Conservation (phyloP, 2,888 invertebrate species). For the Drepanosiphum platanoidis region DNA sequence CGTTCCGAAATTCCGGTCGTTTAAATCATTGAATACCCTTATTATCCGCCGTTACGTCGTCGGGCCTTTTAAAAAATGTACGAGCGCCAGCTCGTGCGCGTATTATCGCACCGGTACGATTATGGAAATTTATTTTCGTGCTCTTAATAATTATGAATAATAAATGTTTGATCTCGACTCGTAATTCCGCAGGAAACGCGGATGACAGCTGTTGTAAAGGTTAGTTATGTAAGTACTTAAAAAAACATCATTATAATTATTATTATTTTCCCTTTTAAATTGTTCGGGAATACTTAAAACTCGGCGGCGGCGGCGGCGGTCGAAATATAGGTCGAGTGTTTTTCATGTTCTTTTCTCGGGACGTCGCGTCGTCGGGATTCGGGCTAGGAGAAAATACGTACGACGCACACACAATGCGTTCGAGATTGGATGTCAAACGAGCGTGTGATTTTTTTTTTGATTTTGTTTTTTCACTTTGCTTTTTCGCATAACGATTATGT, state of each 20-base stretch:
- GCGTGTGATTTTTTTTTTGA: constrained; percentile 8
- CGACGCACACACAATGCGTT: neutral
- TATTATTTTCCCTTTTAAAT: constrained; percentile 39
- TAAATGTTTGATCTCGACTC: constrained; percentile 22
- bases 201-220: constrained; percentile 17
- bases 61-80: neutral
- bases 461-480: neutral
- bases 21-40: neutral
- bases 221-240: constrained; percentile 23
- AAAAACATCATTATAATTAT: constrained; percentile 39
- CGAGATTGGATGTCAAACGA: constrained; percentile 11
- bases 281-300: constrained; percentile 9
- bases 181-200: neutral
- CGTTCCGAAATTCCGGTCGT: too few species aligned
- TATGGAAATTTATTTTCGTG: constrained; percentile 12
- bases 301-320: neutral
- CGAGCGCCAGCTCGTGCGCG: too few species aligned
- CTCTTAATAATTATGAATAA: constrained; percentile 33
- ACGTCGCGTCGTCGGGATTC: neutral
- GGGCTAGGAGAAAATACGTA: neutral
- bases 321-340: constrained; percentile 19
- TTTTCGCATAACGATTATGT: neutral
- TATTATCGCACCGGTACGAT: neutral
- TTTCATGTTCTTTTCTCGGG: neutral
- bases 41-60: neutral